Evolutionary conservation across 2,888 invertebrate species (phyloP), one percentile per base, ranked within the genome.

Genomic region (Sesia bembeciformis): DNA sequence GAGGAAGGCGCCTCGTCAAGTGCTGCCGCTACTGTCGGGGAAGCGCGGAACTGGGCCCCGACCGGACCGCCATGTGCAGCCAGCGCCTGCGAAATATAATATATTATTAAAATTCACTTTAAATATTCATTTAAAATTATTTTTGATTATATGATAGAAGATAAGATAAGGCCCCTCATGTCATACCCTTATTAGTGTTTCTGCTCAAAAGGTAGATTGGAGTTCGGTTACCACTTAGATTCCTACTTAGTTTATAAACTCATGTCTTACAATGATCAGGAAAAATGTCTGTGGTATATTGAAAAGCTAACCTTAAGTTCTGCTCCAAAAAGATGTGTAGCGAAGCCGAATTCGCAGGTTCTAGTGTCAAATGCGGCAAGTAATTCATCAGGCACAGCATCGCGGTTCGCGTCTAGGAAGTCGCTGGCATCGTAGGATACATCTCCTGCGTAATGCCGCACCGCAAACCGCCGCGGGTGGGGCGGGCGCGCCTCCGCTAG

Each of bases 301-400:
- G 23, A 23, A 23, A 23, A 23, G 5, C 42, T 42, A 7, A 78
- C 82, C 88, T 97, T 97, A 59, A 98, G 88, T 80, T 98, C 98
- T 54, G 95, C 94, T 1, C 97, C 96, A 78, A 98, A 98, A n/a
- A 98, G 90, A 78, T 98, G 97, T 23, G 97, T 97, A 0, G 97
- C 98, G 81, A 98, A 98, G n/a, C 98, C 98, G 82, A 98, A 98
- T 78, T 96, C 97, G 84, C 98, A 98, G 56, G 93, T 94, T 69
- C 97, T 95, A 71, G 96, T 96, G 83, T 97, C 96, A 83, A 98
- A 98, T 3, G 97, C 96, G 0, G 96, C 94, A 2, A 98, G 95
- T 67, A 98, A 88, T 77, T 98, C 97, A 76, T 97, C 97, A 3
- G 97, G 96, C 52, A 98, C 94, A 6, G 95, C 94, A 83, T 98